phyloP scores from a whole-genome alignment of 2,888 invertebrate genomes.

The Netelia fuscicornis region DNA sequence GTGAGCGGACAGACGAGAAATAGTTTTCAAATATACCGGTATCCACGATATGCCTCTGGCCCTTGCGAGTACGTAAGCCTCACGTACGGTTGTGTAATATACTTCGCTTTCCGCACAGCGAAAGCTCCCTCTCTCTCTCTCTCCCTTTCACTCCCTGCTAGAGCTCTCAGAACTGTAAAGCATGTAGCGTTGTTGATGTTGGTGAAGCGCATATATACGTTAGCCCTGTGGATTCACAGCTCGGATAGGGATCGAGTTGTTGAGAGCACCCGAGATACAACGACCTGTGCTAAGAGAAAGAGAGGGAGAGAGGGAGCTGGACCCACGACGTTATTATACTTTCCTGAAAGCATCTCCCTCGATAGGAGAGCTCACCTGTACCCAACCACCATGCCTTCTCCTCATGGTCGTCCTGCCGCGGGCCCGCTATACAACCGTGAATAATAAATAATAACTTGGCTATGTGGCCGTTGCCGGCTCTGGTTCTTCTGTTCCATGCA shows the following conservation, averaged over 20 bases:
- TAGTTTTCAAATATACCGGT: slow-evolving; percentile 37
- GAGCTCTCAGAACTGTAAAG: slow-evolving; percentile 38
- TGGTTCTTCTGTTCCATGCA: slow-evolving; percentile 52
- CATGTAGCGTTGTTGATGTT: slow-evolving; percentile 48
- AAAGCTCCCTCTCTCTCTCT: slow-evolving; percentile 35
- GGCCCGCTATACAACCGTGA: slow-evolving; percentile 65
- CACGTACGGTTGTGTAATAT: slow-evolving; percentile 20
- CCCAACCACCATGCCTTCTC: slow-evolving; percentile 34
- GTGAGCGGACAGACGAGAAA: slow-evolving; percentile 45
- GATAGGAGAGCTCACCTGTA: slow-evolving; percentile 62
- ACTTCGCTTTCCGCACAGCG: slow-evolving; percentile 43
- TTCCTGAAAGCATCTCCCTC: slow-evolving; percentile 65
- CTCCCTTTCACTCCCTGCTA: slow-evolving; percentile 29
- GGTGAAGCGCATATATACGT: neutral
- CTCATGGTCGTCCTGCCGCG: slow-evolving; percentile 49
- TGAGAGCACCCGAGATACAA: slow-evolving; percentile 59
- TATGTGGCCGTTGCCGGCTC: slow-evolving; percentile 60
- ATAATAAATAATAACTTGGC: slow-evolving; percentile 69
- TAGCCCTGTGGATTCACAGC: slow-evolving; percentile 42
- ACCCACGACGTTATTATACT: slow-evolving; percentile 68
- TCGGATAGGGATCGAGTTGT: slow-evolving; percentile 67
- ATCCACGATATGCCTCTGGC: slow-evolving; percentile 22
- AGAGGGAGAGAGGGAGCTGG: slow-evolving; percentile 13
- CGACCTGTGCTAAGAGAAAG: slow-evolving; percentile 27
- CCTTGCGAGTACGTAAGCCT: slow-evolving; percentile 25